Evolutionary conservation across 2,113 vertebrate genomes (phyloP).

Genomic region (Alligator mississippiensis): DNA sequence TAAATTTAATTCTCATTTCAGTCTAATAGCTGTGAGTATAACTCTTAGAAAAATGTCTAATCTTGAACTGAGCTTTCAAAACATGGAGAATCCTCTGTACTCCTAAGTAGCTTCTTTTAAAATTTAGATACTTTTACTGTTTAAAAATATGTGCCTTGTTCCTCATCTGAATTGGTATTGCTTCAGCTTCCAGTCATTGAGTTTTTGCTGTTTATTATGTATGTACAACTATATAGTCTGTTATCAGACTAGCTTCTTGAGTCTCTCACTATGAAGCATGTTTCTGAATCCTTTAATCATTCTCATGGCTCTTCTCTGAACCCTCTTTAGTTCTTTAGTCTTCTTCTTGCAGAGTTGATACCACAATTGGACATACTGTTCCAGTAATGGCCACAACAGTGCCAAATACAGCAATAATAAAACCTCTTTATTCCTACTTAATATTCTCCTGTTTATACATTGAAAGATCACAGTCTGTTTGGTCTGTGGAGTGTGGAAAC

Average conservation of each 20-base stretch:
- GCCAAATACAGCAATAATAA: background rate
- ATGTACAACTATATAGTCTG: background rate
- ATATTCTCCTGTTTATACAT: background rate
- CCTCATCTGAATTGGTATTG: slow-evolving; percentile 1
- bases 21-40: background rate
- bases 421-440: background rate
- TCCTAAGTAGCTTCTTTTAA: background rate
- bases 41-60: background rate
- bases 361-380: background rate
- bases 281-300: background rate
- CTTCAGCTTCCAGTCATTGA: background rate
- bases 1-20: background rate
- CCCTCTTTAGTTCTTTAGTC: background rate
- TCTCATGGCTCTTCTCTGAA: background rate
- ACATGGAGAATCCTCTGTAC: background rate
- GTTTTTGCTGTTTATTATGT: background rate
- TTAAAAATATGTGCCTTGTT: background rate
- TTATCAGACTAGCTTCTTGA: background rate
- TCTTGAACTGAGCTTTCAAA: background rate
- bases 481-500: background rate
- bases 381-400: background rate
- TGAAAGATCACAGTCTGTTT: background rate
- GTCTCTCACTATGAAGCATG: background rate
- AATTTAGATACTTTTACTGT: background rate
- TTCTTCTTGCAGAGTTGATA: background rate